Conservation (phyloP, 1,140 invertebrate genomes). For the Plutomurus gul region DNA sequence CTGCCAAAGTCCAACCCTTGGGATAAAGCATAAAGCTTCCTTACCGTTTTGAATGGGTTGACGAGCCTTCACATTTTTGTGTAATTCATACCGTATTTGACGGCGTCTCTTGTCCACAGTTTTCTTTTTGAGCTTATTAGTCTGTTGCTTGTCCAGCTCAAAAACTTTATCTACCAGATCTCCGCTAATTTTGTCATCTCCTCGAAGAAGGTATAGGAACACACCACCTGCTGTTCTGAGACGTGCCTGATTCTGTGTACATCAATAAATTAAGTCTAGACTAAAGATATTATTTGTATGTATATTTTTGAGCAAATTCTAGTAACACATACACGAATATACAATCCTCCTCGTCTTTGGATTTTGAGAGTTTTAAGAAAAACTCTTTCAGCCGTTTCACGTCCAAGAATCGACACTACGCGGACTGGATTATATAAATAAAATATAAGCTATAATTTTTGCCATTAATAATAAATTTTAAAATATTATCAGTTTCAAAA, state of each 20-base stretch:
- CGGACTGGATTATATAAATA: background rate
- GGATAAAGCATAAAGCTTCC: too few species aligned
- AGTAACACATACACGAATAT: slow-evolving; percentile 40
- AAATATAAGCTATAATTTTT: background rate
- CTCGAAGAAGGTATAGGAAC: slow-evolving; percentile 47
- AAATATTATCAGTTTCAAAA: background rate
- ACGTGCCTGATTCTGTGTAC: slow-evolving; percentile 39
- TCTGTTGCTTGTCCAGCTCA: slow-evolving; percentile 12
- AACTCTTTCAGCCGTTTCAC: slow-evolving; percentile 4
- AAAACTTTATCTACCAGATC: slow-evolving; percentile 38
- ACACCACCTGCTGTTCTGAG: slow-evolving; percentile 48
- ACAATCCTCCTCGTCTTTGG: slow-evolving; percentile 45
- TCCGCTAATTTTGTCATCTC: slow-evolving; percentile 31
- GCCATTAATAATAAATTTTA: background rate
- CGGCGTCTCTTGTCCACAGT: background rate
- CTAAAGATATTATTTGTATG: background rate
- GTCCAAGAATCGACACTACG: slow-evolving; percentile 34
- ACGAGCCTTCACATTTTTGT: too few species aligned
- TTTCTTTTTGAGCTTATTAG: slow-evolving; percentile 6
- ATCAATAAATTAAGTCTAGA: background rate
- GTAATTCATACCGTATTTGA: background rate
- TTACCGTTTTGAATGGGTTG: too few species aligned
- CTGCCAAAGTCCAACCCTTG: too few species aligned
- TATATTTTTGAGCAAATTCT: background rate
- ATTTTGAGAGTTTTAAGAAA: slow-evolving; percentile 51